A percentile compares a stretch with the other conserved stretches of the same genome.
Evolutionary conservation across 2,797 vertebrate genomes (phyloP).

Genomic region (Avahi laniger): DNA sequence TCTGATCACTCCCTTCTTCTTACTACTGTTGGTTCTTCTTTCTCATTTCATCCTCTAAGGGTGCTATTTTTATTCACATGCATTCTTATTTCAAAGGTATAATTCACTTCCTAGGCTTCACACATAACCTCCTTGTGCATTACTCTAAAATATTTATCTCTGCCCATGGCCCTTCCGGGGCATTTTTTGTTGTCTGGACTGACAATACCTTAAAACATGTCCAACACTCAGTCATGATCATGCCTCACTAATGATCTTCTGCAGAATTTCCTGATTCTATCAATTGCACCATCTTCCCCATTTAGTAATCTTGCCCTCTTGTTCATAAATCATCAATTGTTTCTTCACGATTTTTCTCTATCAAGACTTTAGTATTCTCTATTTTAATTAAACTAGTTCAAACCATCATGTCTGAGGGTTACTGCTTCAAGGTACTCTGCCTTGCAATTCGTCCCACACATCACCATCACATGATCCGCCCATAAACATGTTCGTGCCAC

Average conservation of each 20-base stretch:
- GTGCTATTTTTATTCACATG: not conserved
- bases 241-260: not conserved
- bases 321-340: not conserved
- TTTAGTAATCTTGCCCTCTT: not conserved
- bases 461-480: not conserved
- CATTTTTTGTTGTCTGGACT: not conserved
- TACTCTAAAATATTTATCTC: not conserved
- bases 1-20: not conserved
- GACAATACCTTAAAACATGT: not conserved
- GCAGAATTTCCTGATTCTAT: not conserved
- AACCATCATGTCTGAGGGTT: not conserved
- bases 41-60: not conserved
- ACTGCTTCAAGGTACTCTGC: not conserved
- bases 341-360: not conserved
- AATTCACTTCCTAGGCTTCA: not conserved
- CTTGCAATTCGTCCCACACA: too few species aligned
- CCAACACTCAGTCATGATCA: not conserved
- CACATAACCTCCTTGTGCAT: not conserved
- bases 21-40: rapidly evolving
- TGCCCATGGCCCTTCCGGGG: not conserved
- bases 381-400: not conserved
- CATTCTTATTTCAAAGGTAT: not conserved
- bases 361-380: not conserved
- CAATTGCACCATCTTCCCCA: not conserved
- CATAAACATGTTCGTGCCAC: not conserved